Evolutionary conservation across 2,113 vertebrate genomes (phyloP), one percentile per base, ranked within the genome.

Genomic region (Chitala chitala): DNA sequence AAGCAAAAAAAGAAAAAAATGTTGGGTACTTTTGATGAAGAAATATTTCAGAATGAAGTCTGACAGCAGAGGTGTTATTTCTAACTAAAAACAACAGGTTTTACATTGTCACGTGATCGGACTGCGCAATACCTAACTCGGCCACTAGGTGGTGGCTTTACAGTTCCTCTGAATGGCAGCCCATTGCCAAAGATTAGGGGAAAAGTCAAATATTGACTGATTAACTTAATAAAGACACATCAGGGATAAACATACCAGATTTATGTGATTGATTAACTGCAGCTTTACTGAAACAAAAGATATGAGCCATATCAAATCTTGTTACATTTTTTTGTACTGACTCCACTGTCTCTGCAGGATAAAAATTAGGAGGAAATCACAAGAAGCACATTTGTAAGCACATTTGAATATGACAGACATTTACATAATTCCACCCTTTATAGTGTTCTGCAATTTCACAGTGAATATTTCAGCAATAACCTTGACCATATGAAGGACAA

Each of bases 91-190:
- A 13, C 15, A 4, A 5, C 17, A 22, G 61, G 1, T 15, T n/a
- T 64, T 24, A n/a, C n/a, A n/a, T n/a, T n/a, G n/a, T n/a, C n/a
- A n/a, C n/a, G n/a, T n/a, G n/a, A n/a, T 40, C 20, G 40, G 46
- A 6, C 46, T 33, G 6, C 75, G 73, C 61, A 50, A 29, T 75
- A 48, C 51, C 31, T 8, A 36, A 10, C 22, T 48, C n/a, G 40
- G 33, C 73, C 73, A 73, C 53, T 54, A 75, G 74, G 75, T 75
- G 69, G 69, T 53, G 40, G 69, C 42, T 71, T 71, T 42, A 65
- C 63, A 42, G 44, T 46, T 56, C 36, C n/a, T 71, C 5, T n/a
- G 5, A 33, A 20, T 6, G 15, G 31, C 15, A 36, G 31, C 9
- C 29, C 15, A 31, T 63, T 38, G 58, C 58, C 58, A 40, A 66